phyloP scores from a whole-genome alignment of 2,888 invertebrate genomes.

The Ceramica pisi region DNA sequence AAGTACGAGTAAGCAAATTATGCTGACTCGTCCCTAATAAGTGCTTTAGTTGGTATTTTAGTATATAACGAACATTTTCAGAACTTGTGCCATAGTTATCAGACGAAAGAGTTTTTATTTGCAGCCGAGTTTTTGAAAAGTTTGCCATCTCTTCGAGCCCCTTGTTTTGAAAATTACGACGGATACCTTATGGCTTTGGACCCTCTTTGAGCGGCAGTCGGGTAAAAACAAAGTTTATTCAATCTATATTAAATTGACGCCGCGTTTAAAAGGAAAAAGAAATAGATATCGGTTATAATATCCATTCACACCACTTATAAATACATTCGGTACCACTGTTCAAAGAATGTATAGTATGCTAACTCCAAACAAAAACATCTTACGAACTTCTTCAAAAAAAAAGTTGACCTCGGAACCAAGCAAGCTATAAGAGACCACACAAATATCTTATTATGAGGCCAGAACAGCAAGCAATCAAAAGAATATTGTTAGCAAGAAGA shows the following conservation, averaged over 20 bases:
- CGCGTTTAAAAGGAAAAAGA: conserved; percentile 4
- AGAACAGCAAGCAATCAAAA: conserved; percentile 4
- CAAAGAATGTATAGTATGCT: background rate
- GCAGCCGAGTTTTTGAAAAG: no score
- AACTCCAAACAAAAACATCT: background rate
- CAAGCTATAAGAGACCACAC: background rate
- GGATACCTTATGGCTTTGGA: no score
- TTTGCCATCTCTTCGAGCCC: no score
- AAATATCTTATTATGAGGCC: background rate
- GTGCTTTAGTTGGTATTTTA: no score
- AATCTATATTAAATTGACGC: background rate
- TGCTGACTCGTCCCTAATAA: no score
- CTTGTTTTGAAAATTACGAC: no score
- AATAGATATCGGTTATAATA: conserved; percentile 12
- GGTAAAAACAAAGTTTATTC: background rate
- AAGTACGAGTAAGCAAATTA: no score
- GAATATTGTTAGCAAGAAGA: conserved; percentile 3
- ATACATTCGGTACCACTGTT: conserved; percentile 4
- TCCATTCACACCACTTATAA: conserved; percentile 12
- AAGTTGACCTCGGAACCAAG: background rate
- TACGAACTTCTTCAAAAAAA: no score
- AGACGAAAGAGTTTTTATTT: no score
- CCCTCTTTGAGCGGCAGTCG: no score
- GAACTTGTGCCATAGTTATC: no score
- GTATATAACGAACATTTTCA: no score